phyloP scores from a whole-genome alignment of 2,113 vertebrate genomes.

The Accipiter cooperii region DNA sequence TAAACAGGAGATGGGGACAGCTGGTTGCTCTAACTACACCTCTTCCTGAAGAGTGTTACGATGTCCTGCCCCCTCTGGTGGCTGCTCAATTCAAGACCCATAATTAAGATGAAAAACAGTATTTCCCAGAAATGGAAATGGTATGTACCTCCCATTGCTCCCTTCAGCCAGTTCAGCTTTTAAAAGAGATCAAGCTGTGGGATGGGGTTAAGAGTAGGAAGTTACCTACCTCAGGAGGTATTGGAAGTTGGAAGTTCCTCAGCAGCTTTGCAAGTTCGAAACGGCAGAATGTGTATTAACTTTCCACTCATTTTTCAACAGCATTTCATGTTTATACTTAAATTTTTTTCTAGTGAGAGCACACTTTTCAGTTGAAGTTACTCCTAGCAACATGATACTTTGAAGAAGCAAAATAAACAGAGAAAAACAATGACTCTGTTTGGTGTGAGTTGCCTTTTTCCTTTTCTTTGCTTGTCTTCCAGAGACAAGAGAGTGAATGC shows the following conservation, averaged over 20 bases:
- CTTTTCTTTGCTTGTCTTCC: neutral
- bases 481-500: neutral
- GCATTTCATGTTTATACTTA: conserved; percentile 25
- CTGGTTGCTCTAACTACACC: accelerated
- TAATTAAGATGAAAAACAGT: neutral
- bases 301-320: neutral
- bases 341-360: conserved; percentile 34
- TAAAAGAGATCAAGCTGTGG: neutral
- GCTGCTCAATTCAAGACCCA: neutral
- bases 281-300: neutral
- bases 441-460: neutral
- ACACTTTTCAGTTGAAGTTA: neutral
- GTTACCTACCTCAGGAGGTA: accelerated
- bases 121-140: neutral
- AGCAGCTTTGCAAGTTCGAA: neutral
- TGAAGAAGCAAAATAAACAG: conserved; percentile 50
- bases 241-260: neutral
- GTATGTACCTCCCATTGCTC: neutral
- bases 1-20: neutral
- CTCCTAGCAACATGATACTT: conserved; percentile 44
- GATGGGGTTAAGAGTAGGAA: neutral
- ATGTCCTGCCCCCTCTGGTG: neutral
- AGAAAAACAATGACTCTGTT: neutral
- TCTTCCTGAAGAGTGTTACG: neutral
- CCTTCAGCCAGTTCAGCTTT: neutral